A percentile compares a stretch with the other conserved stretches of the same genome.
Evolutionary conservation across 1,140 invertebrate genomes (phyloP).

Genomic region (Drosophila parvula): DNA sequence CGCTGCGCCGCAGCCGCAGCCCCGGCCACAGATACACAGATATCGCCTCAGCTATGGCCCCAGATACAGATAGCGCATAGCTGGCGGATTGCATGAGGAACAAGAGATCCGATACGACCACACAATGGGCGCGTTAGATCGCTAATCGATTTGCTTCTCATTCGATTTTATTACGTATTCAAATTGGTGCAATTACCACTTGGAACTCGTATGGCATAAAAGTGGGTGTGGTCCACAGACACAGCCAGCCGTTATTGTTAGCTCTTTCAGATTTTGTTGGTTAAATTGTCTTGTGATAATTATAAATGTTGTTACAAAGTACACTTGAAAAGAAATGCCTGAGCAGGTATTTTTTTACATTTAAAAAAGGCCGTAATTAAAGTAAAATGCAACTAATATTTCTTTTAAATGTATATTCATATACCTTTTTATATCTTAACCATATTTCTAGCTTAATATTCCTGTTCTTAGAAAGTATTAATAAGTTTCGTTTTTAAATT

Average conservation of each 20-base stretch:
- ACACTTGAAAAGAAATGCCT: conserved; percentile 9
- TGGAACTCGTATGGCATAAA: conserved; percentile 74
- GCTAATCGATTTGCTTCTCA: conserved; percentile 82
- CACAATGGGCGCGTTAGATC: conserved; percentile 82
- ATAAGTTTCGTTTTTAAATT: not conserved
- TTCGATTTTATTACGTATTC: conserved; percentile 81
- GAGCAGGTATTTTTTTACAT: too few species aligned
- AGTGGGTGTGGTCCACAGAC: conserved; percentile 66
- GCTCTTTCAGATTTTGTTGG: conserved; percentile 57
- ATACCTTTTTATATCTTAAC: not conserved
- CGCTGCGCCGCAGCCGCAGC: conserved; percentile 10
- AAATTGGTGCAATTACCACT: conserved; percentile 83
- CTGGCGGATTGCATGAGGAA: conserved; percentile 16
- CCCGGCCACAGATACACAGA: conserved; percentile 3
- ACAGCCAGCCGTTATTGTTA: conserved; percentile 37
- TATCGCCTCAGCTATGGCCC: conserved; percentile 11
- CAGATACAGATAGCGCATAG: conserved; percentile 14
- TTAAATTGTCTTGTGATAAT: conserved; percentile 76
- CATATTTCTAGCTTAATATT: not conserved
- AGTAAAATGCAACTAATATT: not conserved
- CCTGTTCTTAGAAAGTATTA: not conserved
- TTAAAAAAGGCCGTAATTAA: not conserved
- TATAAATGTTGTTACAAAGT: conserved; percentile 65
- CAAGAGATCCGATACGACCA: conserved; percentile 60
- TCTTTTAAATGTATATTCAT: not conserved